phyloP scores from a whole-genome alignment of 2,797 vertebrate genomes.

The Threskiornis aethiopicus region DNA sequence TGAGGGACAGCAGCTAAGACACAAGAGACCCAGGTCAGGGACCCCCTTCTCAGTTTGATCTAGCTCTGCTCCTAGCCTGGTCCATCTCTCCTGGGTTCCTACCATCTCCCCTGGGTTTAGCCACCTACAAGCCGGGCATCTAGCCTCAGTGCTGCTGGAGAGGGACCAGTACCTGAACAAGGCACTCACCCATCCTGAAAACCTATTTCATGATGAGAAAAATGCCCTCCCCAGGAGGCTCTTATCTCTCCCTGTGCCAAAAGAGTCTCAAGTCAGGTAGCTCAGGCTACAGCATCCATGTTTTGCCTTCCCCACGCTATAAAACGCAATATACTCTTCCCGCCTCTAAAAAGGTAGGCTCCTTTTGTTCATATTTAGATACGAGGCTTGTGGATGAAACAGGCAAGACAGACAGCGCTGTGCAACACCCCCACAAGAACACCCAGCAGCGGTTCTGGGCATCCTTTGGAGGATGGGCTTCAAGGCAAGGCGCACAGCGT shows the following conservation, averaged over 20 bases:
- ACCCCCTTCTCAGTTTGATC: neutral
- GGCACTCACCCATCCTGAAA: neutral
- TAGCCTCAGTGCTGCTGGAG: neutral
- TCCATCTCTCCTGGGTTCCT: neutral
- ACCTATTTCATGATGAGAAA: neutral
- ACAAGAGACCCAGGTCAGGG: neutral
- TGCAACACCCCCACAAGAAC: accelerated
- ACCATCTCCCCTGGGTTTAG: neutral
- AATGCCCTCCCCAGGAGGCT: neutral
- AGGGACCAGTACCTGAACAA: neutral
- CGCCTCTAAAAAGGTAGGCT: neutral
- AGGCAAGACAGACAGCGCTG: accelerated
- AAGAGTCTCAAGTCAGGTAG: neutral
- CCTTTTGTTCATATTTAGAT: neutral
- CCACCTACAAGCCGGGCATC: neutral
- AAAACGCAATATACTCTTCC: neutral
- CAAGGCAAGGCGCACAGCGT: neutral
- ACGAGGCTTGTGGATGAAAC: accelerated
- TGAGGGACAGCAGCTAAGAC: neutral
- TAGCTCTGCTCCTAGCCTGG: neutral
- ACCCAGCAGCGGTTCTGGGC: neutral
- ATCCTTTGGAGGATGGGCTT: neutral
- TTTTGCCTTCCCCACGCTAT: neutral
- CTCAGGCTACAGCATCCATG: neutral
- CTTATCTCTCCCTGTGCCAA: neutral